phyloP scores from a whole-genome alignment of 2,888 invertebrate species.

The Phengaris alcon region DNA sequence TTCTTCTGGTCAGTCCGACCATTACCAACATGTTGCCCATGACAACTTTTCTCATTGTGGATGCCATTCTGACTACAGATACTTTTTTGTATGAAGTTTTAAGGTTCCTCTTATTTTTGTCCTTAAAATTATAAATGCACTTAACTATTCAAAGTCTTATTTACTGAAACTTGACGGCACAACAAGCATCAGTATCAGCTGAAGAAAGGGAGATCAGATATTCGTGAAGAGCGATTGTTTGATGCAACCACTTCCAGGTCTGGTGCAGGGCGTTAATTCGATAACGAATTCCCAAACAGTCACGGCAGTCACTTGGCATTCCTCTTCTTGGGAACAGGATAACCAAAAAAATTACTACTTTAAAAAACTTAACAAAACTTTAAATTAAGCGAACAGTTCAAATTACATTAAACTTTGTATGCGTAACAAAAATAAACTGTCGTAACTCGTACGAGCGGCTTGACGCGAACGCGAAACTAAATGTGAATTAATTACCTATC shows the following conservation, averaged over 20 bases:
- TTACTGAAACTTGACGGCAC: slow-evolving; percentile 53
- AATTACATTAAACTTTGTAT: slow-evolving; percentile 38
- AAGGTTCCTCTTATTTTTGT: slow-evolving; percentile 55
- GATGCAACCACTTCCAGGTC: slow-evolving; percentile 97
- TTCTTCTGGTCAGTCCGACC: slow-evolving; percentile 63
- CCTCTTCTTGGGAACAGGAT: slow-evolving; percentile 78
- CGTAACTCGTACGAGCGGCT: slow-evolving; percentile 40
- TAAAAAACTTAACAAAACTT: slow-evolving; percentile 49
- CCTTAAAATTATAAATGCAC: slow-evolving; percentile 48
- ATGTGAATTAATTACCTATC: slow-evolving; percentile 63
- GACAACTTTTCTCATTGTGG: slow-evolving; percentile 68
- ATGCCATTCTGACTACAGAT: slow-evolving; percentile 70
- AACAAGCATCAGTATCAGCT: slow-evolving; percentile 82
- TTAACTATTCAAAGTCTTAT: slow-evolving; percentile 51
- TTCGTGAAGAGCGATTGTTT: slow-evolving; percentile 92
- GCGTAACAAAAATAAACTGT: slow-evolving; percentile 35
- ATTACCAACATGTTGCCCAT: slow-evolving; percentile 62
- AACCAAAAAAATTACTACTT: slow-evolving; percentile 64
- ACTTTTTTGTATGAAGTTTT: slow-evolving; percentile 75
- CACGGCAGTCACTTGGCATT: slow-evolving; percentile 85
- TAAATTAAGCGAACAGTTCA: slow-evolving; percentile 42
- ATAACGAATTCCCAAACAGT: slow-evolving; percentile 92
- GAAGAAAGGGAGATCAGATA: slow-evolving; percentile 90
- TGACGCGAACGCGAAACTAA: slow-evolving; percentile 53
- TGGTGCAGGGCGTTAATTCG: slow-evolving; percentile 93